Base-by-base conservation (phyloP, 2,113 vertebrate genomes). In the Symphodus melops region DNA sequence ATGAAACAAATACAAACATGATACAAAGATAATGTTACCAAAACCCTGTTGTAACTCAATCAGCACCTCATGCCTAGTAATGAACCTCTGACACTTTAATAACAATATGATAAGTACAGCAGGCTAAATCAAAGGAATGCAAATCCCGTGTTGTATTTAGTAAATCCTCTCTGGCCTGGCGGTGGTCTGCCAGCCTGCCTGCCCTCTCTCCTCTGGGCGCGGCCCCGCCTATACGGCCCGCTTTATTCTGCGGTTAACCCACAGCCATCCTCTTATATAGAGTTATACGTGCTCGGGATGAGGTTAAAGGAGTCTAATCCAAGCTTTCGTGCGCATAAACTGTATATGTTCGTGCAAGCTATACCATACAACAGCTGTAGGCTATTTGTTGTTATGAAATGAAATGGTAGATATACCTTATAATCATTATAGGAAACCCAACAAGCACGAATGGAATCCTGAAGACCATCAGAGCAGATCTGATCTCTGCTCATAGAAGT, bases 121-220 rank as follows among this genome's bases (percentile, higher is more conserved):
- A 9, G 48, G 17, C 19, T 52, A 11, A 21, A 52, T 66, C 33
- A 28, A 65, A 58, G 11, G 1, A 20, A n/a, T 67, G 57, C 56
- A 64, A 83, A 73, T 17, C 56, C 61, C 0, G 10, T 44, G 60
- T 57, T 84, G 69, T 75, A 52, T 68, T 86, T 66, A 28, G 65
- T 81, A 69, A 73, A 75, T 61, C 74, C 54, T 25, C 36, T 48
- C 4, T 77, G 76, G 60, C 57, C 66, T 53, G 28, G 72, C 52
- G 49, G 65, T 62, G 71, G 46, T 79, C 75, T 81, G 79, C 70
- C 81, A 84, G 66, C 56, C 55, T 78, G 66, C 56, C 55, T 78
- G 69, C 23, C 65, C 68, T 69, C 57, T 37, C 68, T 62, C 44
- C 82, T 63, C 48, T 65, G 75, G 86, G 77, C 57, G 89, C 72